A percentile compares a stretch with the other conserved stretches of the same genome.
These are phyloP conservation scores for Coenonympha arcania DNA, from an alignment of 2,888 invertebrate species.

Conservation along the genomic window DNA sequence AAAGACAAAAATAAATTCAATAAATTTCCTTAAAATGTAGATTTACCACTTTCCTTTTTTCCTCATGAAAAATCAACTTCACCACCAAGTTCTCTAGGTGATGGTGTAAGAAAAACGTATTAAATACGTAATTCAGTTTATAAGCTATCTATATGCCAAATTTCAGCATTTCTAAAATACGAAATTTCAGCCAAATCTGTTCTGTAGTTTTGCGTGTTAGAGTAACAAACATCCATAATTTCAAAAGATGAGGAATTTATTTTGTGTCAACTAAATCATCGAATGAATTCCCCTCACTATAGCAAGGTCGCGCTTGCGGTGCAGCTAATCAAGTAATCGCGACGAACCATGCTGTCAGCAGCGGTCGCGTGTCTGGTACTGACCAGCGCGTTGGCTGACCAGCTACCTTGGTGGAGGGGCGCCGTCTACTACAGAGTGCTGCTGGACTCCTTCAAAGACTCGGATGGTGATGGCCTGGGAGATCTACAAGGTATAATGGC, in stretches of 20 bases:
- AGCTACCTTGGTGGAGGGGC: slow-evolving; percentile 82
- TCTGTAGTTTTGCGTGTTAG: no score
- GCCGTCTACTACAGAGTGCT: slow-evolving; percentile 87
- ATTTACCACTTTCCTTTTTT: no score
- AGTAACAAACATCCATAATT: not conserved
- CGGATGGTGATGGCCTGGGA: slow-evolving; percentile 87
- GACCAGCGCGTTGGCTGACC: not conserved
- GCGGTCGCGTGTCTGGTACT: slow-evolving; percentile 36
- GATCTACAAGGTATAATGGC: slow-evolving; percentile 80
- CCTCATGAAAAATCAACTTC: no score
- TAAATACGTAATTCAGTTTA: no score
- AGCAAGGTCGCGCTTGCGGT: not conserved
- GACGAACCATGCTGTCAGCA: slow-evolving; percentile 39
- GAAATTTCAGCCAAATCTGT: not conserved
- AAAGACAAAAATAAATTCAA: no score
- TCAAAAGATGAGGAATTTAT: no score
- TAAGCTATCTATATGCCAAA: no score
- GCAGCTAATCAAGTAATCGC: not conserved
- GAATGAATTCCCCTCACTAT: slow-evolving; percentile 9
- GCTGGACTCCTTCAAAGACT: slow-evolving; percentile 88
- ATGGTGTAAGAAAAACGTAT: no score
- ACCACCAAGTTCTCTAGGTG: no score
- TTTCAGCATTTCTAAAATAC: no score
- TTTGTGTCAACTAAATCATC: no score
- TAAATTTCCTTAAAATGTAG: no score